Conservation (phyloP, 2,888 invertebrate genomes). For the Ophioninae sp. region DNA sequence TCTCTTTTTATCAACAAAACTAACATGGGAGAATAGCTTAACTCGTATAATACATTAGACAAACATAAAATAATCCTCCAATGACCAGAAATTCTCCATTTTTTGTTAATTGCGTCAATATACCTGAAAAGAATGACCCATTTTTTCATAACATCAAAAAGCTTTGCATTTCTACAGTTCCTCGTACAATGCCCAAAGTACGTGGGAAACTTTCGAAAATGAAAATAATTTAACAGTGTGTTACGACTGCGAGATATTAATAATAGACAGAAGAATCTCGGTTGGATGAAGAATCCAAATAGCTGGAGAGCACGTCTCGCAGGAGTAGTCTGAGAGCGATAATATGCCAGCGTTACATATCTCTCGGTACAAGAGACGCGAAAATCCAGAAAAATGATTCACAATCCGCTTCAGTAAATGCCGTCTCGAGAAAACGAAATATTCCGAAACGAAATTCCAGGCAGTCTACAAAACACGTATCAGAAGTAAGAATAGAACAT, state of each 20-base stretch:
- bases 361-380: constrained; percentile 13
- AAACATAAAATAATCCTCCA: not conserved
- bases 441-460: not conserved
- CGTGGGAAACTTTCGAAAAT: not conserved
- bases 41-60: too few species aligned
- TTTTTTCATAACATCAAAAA: not conserved
- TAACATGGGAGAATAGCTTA: too few species aligned
- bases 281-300: constrained; percentile 28
- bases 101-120: not conserved
- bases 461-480: not conserved
- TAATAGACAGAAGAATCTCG: constrained; percentile 12
- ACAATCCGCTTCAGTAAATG: constrained; percentile 58
- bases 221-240: constrained; percentile 4
- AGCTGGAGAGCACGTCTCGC: constrained; percentile 12
- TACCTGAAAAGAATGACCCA: not conserved
- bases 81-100: not conserved
- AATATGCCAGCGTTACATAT: constrained; percentile 30
- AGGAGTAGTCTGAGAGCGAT: constrained; percentile 31
- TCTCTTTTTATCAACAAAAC: too few species aligned
- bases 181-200: not conserved
- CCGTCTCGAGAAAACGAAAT: constrained; percentile 17
- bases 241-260: constrained; percentile 15
- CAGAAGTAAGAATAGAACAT: constrained; percentile 10
- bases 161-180: not conserved
- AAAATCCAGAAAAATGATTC: constrained; percentile 38